phyloP scores from a whole-genome alignment of 2,113 vertebrate genomes.

The Tursiops truncatus region DNA sequence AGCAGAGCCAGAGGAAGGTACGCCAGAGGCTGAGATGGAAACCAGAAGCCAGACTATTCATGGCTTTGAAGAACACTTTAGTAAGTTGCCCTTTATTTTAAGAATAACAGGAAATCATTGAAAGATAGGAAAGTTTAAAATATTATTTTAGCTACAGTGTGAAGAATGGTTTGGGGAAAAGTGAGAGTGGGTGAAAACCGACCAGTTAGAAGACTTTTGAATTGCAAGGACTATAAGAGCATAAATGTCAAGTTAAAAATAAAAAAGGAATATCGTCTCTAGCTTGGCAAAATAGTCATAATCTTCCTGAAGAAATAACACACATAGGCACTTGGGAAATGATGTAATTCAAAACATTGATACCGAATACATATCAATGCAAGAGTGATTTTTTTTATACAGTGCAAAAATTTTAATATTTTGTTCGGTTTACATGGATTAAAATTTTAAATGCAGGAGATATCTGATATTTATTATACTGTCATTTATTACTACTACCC shows the following conservation, averaged over 20 bases:
- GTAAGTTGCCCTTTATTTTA: neutral
- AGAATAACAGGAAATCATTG: neutral
- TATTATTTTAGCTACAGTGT: neutral
- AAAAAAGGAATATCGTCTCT: neutral
- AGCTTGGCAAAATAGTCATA: neutral
- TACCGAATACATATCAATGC: neutral
- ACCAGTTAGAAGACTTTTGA: neutral
- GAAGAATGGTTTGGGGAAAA: neutral
- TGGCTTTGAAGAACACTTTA: neutral
- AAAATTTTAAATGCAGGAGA: neutral
- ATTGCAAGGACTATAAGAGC: neutral
- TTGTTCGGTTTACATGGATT: neutral
- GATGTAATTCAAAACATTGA: neutral
- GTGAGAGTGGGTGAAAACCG: neutral
- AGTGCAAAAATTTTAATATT: neutral
- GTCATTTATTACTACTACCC: neutral
- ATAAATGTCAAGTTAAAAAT: neutral
- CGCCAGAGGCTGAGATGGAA: neutral
- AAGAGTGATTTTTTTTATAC: neutral
- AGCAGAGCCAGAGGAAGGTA: neutral
- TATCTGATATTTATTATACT: neutral
- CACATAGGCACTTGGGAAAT: neutral
- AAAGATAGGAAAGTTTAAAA: neutral
- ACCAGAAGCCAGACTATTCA: neutral
- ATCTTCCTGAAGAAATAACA: neutral